Evolutionary conservation across 2,888 invertebrate species (phyloP).

Genomic region (Ophion slaviceki): DNA sequence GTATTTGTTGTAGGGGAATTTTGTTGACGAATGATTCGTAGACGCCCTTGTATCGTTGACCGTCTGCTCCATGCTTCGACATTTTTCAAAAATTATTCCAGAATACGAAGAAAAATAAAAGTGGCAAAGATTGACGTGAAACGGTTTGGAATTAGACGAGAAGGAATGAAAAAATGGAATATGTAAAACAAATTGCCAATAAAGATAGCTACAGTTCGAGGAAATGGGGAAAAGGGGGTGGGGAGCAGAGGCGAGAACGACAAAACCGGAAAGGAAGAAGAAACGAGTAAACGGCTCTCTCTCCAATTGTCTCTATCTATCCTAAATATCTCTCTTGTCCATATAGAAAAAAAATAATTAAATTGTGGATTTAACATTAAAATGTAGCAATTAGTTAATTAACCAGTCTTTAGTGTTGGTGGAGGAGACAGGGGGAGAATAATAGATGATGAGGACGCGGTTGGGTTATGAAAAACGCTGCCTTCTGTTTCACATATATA

Average conservation of each 20-base stretch:
- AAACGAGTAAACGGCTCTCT: slow-evolving; percentile 53
- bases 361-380: slow-evolving; percentile 63
- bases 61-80: slow-evolving; percentile 21
- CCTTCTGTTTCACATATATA: slow-evolving; percentile 72
- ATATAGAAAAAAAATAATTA: slow-evolving; percentile 48
- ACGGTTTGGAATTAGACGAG: neutral
- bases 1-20: slow-evolving; percentile 33
- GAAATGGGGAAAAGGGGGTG: slow-evolving; percentile 25
- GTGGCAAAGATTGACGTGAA: slow-evolving; percentile 28
- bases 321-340: neutral
- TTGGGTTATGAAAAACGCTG: neutral
- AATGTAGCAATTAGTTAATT: slow-evolving; percentile 76
- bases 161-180: slow-evolving; percentile 7
- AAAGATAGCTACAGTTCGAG: neutral
- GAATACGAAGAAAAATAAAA: neutral
- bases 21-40: neutral
- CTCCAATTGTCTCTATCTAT: slow-evolving; percentile 25
- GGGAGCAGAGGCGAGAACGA: slow-evolving; percentile 8
- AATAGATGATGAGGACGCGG: slow-evolving; percentile 42
- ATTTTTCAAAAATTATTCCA: slow-evolving; percentile 24
- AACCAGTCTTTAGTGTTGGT: slow-evolving; percentile 79
- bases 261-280: slow-evolving; percentile 48
- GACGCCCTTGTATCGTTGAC: neutral
- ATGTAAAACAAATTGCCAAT: slow-evolving; percentile 3
- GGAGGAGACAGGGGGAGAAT: neutral